Percentiles rank a stretch among this genome's conserved stretches.
These are phyloP conservation scores for Tetramorium bicarinatum DNA, from an alignment of 2,888 invertebrate species.

Conservation along the genomic window DNA sequence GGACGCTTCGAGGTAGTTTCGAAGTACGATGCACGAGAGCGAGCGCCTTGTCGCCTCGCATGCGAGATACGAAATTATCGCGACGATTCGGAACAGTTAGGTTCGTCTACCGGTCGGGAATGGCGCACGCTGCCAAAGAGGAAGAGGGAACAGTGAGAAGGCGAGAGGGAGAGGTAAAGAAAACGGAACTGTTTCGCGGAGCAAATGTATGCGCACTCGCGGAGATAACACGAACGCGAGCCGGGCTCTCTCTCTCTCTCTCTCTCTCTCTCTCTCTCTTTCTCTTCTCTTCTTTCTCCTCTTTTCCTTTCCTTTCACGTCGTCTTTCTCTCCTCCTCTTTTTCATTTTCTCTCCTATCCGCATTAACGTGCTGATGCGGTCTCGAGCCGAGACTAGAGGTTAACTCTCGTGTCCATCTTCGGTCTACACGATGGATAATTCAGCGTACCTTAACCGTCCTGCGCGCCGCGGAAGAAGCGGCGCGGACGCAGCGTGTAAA, in stretches of 20 bases:
- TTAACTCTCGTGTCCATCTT: conserved; percentile 81
- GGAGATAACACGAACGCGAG: conserved; percentile 80
- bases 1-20: conserved; percentile 62
- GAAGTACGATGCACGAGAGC: conserved; percentile 69
- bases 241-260: conserved; percentile 48
- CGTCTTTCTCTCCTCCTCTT: conserved; percentile 51
- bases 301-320: conserved; percentile 31
- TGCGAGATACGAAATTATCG: conserved; percentile 81
- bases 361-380: conserved; percentile 77
- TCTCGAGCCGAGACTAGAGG: conserved; percentile 75
- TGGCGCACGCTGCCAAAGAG: conserved; percentile 58
- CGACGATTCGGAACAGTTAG: conserved; percentile 82
- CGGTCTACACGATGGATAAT: conserved; percentile 79
- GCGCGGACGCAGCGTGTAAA: conserved; percentile 60
- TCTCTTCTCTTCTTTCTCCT: conserved; percentile 33
- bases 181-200: conserved; percentile 81
- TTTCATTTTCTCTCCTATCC: conserved; percentile 67
- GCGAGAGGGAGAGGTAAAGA: conserved; percentile 73
- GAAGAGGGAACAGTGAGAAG: conserved; percentile 57
- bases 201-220: conserved; percentile 81
- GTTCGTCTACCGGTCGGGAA: conserved; percentile 78
- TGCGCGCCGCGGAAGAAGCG: conserved; percentile 69
- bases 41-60: conserved; percentile 74
- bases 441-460: conserved; percentile 80
- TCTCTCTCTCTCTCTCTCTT: conserved; percentile 33